Percentiles rank a stretch among this genome's conserved stretches.
These are phyloP conservation scores for Ceryle rudis DNA, from an alignment of 2,797 vertebrate genomes.

Conservation along the genomic window DNA sequence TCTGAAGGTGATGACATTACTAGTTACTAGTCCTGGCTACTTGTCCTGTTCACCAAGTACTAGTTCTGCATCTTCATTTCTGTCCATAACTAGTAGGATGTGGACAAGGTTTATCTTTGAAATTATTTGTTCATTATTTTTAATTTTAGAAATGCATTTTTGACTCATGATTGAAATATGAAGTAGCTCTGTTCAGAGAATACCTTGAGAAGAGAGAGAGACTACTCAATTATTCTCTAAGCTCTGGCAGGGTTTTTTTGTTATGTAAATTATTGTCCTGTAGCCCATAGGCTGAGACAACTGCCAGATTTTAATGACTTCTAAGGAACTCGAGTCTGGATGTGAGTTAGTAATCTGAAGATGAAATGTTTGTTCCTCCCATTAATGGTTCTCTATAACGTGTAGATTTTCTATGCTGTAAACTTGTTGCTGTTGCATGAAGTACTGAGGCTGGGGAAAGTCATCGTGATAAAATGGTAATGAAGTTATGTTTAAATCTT, in stretches of 20 bases:
- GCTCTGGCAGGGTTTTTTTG: fast-evolving
- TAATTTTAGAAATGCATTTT: not conserved
- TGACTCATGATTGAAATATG: not conserved
- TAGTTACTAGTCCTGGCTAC: not conserved
- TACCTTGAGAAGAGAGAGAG: not conserved
- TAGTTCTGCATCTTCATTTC: not conserved
- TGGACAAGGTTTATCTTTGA: not conserved
- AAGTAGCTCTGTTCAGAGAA: not conserved
- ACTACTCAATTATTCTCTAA: not conserved
- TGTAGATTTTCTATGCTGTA: not conserved
- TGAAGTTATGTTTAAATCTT: constrained; percentile 39
- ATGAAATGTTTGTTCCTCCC: not conserved
- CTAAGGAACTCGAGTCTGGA: not conserved
- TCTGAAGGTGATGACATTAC: not conserved
- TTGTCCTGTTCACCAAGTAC: not conserved
- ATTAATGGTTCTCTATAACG: not conserved
- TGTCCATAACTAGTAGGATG: not conserved
- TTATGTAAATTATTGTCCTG: not conserved
- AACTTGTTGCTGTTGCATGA: not conserved
- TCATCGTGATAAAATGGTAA: not conserved
- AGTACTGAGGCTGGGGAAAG: not conserved
- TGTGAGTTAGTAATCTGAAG: not conserved
- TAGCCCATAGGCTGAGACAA: not conserved
- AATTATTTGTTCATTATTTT: not conserved
- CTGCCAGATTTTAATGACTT: not conserved